Evolutionary conservation across 2,888 invertebrate genomes (phyloP).

Genomic region (Cephus spinipes): DNA sequence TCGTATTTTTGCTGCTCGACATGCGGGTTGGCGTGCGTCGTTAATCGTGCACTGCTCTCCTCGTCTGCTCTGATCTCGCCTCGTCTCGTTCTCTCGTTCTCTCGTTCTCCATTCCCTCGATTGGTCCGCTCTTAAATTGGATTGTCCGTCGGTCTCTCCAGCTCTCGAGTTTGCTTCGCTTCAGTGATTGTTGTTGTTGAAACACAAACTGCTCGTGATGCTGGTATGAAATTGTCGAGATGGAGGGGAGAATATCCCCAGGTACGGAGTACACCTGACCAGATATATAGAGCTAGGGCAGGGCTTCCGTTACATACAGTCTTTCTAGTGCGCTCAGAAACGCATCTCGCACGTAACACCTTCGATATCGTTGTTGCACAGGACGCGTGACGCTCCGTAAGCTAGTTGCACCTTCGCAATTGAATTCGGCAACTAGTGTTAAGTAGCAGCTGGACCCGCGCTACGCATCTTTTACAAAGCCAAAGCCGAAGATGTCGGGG

Average conservation of each 20-base stretch:
- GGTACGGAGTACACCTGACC: slow-evolving; percentile 64
- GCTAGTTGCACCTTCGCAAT: no score
- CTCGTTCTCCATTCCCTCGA: background rate
- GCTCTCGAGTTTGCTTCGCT: slow-evolving; percentile 28
- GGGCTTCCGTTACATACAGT: slow-evolving; percentile 67
- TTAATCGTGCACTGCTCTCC: no score
- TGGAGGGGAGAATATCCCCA: slow-evolving; percentile 59
- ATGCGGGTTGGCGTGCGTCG: no score
- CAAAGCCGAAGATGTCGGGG: no score
- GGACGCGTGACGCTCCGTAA: no score
- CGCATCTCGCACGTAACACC: slow-evolving; percentile 49
- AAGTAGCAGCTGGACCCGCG: no score
- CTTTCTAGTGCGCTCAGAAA: slow-evolving; percentile 62
- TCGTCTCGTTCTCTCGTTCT: slow-evolving; percentile 34
- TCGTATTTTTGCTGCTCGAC: no score
- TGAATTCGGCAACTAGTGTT: no score
- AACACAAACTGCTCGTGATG: slow-evolving; percentile 46
- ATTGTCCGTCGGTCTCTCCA: no score
- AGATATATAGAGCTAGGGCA: slow-evolving; percentile 68
- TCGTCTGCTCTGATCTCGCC: slow-evolving; percentile 29
- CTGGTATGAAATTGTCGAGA: slow-evolving; percentile 19
- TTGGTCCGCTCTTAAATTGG: no score
- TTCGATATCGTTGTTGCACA: no score
- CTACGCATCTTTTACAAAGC: no score
- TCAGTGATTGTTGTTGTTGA: slow-evolving; percentile 55